Evolutionary conservation across 1,140 invertebrate genomes (phyloP).

Genomic region (Diuraphis noxia): DNA sequence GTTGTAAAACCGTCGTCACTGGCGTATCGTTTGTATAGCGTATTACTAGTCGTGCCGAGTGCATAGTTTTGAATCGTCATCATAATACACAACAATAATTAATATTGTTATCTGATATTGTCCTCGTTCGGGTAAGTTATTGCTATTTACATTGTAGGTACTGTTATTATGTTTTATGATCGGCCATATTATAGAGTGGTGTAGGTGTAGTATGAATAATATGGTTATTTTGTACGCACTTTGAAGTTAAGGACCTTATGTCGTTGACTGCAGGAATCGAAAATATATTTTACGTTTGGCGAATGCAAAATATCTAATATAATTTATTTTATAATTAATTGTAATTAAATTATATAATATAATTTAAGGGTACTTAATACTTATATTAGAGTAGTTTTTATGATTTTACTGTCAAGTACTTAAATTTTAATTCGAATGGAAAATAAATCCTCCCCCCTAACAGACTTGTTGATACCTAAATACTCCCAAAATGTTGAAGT

Average conservation of each 20-base stretch:
- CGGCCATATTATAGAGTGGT: no score
- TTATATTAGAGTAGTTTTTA: neutral
- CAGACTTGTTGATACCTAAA: neutral
- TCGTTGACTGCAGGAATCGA: neutral
- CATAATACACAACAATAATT: neutral
- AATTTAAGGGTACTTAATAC: neutral
- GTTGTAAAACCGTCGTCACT: neutral
- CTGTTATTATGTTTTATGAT: neutral
- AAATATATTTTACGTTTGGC: neutral
- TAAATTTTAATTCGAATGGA: neutral
- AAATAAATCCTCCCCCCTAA: neutral
- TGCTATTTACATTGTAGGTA: no score
- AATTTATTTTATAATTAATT: no score
- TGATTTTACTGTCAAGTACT: neutral
- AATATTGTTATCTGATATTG: neutral
- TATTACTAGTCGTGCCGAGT: neutral
- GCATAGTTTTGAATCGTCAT: neutral
- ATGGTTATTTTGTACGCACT: neutral
- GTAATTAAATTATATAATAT: no score
- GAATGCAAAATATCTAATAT: no score
- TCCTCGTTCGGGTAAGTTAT: neutral
- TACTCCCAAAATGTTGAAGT: neutral
- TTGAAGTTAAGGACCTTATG: no score
- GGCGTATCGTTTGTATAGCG: neutral
- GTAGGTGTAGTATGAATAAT: neutral